These are phyloP conservation scores for Geotrupes spiniger DNA, from an alignment of 2,888 invertebrate species.

Conservation along the genomic window DNA sequence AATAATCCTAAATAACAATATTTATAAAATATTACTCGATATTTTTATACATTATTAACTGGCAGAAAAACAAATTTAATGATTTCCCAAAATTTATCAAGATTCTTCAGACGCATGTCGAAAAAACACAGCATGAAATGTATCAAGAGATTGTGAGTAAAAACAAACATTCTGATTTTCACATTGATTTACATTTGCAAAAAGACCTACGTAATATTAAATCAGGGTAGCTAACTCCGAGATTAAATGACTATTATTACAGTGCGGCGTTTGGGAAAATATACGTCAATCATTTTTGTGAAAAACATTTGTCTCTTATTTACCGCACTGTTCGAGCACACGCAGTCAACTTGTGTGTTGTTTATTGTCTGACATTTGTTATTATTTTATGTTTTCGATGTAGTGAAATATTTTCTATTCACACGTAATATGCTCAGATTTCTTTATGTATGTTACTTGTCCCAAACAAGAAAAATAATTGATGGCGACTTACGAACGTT, in stretches of 20 bases:
- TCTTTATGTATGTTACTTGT: no score
- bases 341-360: conserved; percentile 32
- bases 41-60: no score
- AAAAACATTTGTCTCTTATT: conserved; percentile 41
- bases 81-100: no score
- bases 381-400: conserved; percentile 18
- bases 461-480: no score
- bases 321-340: conserved; percentile 43
- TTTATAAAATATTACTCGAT: no score
- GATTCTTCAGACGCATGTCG: no score
- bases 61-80: no score
- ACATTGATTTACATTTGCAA: conserved; percentile 30
- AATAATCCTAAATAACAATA: no score
- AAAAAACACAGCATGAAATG: conserved; percentile 22
- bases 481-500: no score
- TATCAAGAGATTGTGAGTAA: conserved; percentile 23
- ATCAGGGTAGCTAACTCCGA: conserved; percentile 33
- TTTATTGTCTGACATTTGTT: conserved; percentile 34
- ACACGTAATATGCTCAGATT: not conserved
- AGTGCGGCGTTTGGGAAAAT: conserved; percentile 45
- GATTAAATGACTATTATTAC: conserved; percentile 34
- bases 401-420: conserved; percentile 5
- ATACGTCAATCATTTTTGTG: conserved; percentile 42
- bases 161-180: conserved; percentile 31
- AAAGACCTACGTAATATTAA: conserved; percentile 30